These are phyloP conservation scores for Oryzias curvinotus DNA, from an alignment of 2,113 vertebrate genomes.

Conservation along the genomic window DNA sequence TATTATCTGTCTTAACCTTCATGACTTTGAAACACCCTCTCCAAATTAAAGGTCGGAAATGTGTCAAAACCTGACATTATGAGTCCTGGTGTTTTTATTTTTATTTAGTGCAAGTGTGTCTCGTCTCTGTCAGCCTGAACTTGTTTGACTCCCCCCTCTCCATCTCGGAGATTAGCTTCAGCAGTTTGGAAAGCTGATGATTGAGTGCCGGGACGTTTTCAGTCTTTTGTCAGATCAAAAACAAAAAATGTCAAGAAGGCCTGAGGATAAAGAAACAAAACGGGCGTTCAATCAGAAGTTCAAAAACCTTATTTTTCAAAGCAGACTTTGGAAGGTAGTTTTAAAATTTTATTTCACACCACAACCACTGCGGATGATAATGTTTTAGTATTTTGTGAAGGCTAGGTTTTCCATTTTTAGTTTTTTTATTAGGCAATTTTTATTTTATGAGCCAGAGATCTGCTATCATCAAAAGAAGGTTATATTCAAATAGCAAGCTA, in stretches of 20 bases:
- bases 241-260: conserved; percentile 21
- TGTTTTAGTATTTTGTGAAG: background rate
- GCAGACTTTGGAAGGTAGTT: conserved; percentile 5
- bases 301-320: conserved; percentile 14
- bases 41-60: conserved; percentile 77
- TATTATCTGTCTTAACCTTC: conserved; percentile 70
- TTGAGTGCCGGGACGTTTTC: conserved; percentile 25
- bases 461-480: background rate
- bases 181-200: conserved; percentile 4
- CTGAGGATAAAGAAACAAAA: conserved; percentile 23
- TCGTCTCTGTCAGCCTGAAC: conserved; percentile 38
- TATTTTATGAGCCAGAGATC: background rate
- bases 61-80: conserved; percentile 76
- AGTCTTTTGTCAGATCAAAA: conserved; percentile 38
- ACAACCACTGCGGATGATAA: background rate
- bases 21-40: conserved; percentile 75
- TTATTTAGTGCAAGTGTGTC: conserved; percentile 36
- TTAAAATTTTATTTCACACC: conserved; percentile 7
- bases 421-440: background rate
- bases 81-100: conserved; percentile 31
- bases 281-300: conserved; percentile 7
- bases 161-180: conserved; percentile 27
- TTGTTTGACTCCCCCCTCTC: conserved; percentile 30
- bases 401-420: conserved; percentile 1
- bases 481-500: background rate